These are phyloP conservation scores for Pristionchus maxplancki DNA, from an alignment of 2,888 invertebrate genomes.

Conservation along the genomic window DNA sequence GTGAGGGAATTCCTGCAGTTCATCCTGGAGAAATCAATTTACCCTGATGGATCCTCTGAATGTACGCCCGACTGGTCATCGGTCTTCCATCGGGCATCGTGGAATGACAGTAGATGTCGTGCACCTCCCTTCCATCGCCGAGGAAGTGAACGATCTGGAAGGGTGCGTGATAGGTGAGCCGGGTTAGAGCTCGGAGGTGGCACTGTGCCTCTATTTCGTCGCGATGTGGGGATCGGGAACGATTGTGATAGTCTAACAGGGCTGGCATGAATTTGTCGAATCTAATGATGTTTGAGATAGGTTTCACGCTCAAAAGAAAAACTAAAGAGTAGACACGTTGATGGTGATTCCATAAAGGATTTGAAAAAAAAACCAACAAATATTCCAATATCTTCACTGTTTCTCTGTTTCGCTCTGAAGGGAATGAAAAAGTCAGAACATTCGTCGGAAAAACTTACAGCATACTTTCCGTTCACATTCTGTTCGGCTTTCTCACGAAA, in stretches of 20 bases:
- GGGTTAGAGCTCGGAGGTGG: neutral
- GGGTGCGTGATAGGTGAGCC: neutral
- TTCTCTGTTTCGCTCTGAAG: too few relatives aligned
- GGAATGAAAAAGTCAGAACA: too few relatives aligned
- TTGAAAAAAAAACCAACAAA: too few relatives aligned
- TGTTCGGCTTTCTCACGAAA: conserved; percentile 69
- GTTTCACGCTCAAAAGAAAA: neutral
- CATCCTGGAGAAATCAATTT: too few relatives aligned
- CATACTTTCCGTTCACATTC: conserved; percentile 72
- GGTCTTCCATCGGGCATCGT: conserved; percentile 55
- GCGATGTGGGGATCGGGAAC: too few relatives aligned
- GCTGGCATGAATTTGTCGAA: too few relatives aligned
- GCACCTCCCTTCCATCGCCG: conserved; percentile 69
- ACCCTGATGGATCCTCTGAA: conserved; percentile 67
- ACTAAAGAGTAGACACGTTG: neutral
- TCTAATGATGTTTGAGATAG: neutral
- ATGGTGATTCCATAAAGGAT: too few relatives aligned
- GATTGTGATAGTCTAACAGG: too few relatives aligned
- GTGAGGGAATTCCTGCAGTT: too few relatives aligned
- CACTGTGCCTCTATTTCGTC: too few relatives aligned
- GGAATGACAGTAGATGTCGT: conserved; percentile 69
- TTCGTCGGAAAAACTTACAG: conserved; percentile 59
- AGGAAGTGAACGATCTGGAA: conserved; percentile 74
- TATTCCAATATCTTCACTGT: too few relatives aligned
- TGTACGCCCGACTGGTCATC: conserved; percentile 57